A percentile compares a stretch with the other conserved stretches of the same genome.
These are phyloP conservation scores for Caenorhabditis sp. DNA, from an alignment of 2,888 invertebrate genomes.

Conservation along the genomic window DNA sequence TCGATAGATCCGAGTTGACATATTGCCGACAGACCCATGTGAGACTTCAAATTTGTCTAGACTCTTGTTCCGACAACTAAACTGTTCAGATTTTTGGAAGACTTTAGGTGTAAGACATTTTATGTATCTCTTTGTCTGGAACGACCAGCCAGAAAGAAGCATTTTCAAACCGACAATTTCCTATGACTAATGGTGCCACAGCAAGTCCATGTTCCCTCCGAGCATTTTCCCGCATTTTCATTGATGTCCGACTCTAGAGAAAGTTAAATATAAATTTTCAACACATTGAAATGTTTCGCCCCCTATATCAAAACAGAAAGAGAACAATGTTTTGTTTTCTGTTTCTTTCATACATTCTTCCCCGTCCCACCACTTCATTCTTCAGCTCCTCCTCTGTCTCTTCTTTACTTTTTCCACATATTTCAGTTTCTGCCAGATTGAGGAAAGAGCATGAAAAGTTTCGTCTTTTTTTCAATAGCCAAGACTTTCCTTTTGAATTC, in stretches of 20 bases:
- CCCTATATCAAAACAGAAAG: constrained; percentile 14
- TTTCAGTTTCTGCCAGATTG: constrained; percentile 17
- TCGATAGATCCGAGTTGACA: not conserved
- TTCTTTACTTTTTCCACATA: too few relatives aligned
- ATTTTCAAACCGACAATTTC: too few relatives aligned
- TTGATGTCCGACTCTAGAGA: not conserved
- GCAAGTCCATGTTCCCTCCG: too few relatives aligned
- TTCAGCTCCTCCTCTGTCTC: not conserved
- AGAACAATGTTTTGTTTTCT: not conserved
- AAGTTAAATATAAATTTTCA: not conserved
- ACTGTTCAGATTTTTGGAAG: not conserved
- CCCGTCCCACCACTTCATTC: constrained; percentile 6
- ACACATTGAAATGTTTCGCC: not conserved
- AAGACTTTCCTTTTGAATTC: constrained; percentile 10
- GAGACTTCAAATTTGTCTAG: not conserved
- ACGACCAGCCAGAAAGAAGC: too few relatives aligned
- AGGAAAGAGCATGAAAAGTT: constrained; percentile 18
- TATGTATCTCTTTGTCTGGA: too few relatives aligned
- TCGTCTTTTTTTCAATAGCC: constrained; percentile 10
- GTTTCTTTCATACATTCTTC: constrained; percentile 7
- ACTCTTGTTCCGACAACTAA: not conserved
- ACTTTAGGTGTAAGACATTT: too few relatives aligned
- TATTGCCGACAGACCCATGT: not conserved
- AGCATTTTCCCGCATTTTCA: not conserved
- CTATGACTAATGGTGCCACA: not conserved